Evolutionary conservation across 1,140 invertebrate genomes (phyloP).

Genomic region (Drosophila rhopaloa): DNA sequence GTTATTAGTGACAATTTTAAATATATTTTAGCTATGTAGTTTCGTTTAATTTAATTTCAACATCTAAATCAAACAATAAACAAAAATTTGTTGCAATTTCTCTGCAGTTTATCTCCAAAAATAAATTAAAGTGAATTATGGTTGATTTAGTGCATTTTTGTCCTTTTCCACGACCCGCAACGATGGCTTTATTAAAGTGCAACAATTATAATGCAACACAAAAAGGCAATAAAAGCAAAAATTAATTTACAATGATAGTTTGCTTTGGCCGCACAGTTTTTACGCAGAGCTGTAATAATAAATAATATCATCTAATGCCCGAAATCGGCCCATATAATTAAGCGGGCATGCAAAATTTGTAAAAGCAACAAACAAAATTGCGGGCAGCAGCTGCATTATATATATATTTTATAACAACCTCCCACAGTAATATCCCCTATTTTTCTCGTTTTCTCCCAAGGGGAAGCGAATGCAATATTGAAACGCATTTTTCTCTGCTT

Average conservation of each 20-base stretch:
- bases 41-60: neutral
- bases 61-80: slow-evolving; percentile 9
- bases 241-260: slow-evolving; percentile 36
- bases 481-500: slow-evolving; percentile 56
- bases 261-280: slow-evolving; percentile 12
- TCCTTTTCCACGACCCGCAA: neutral
- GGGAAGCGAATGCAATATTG: slow-evolving; percentile 56
- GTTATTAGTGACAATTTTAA: neutral
- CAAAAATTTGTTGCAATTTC: slow-evolving; percentile 17
- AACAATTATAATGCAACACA: slow-evolving; percentile 14
- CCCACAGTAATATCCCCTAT: slow-evolving; percentile 10
- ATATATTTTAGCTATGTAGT: neutral
- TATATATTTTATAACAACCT: slow-evolving; percentile 21
- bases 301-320: slow-evolving; percentile 68
- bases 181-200: slow-evolving; percentile 36
- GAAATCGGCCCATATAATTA: slow-evolving; percentile 58
- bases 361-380: slow-evolving; percentile 34
- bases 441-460: slow-evolving; percentile 24
- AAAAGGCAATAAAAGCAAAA: slow-evolving; percentile 15
- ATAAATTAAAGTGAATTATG: slow-evolving; percentile 41
- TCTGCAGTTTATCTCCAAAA: slow-evolving; percentile 20
- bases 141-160: slow-evolving; percentile 28
- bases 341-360: slow-evolving; percentile 22
- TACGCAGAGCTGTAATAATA: slow-evolving; percentile 51
- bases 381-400: slow-evolving; percentile 51